A percentile compares a stretch with the other conserved stretches of the same genome.
Evolutionary conservation across 1,140 invertebrate species (phyloP).

Genomic region (Drosophila auraria): DNA sequence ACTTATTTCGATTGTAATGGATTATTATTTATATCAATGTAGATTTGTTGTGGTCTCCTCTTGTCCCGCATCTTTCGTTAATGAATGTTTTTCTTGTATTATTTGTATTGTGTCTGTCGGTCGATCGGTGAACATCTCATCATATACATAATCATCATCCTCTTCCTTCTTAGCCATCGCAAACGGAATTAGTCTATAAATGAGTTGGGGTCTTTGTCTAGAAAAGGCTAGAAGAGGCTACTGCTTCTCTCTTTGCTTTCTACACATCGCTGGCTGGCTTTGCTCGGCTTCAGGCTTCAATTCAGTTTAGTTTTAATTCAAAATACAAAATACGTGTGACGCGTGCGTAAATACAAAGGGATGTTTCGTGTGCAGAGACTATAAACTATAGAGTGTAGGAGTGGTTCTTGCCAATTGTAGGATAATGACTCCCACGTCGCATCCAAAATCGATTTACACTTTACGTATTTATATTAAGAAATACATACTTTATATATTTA

Average conservation of each 20-base stretch:
- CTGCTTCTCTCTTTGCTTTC: slow-evolving; percentile 21
- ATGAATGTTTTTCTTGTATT: slow-evolving; percentile 35
- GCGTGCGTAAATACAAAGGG: slow-evolving; percentile 49
- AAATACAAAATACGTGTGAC: slow-evolving; percentile 45
- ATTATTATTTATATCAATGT: slow-evolving; percentile 55
- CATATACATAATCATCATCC: slow-evolving; percentile 45
- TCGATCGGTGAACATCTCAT: slow-evolving; percentile 51
- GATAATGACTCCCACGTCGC: slow-evolving; percentile 20
- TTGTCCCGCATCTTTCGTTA: slow-evolving; percentile 51
- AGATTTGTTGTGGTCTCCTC: slow-evolving; percentile 51
- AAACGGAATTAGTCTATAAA: slow-evolving; percentile 67
- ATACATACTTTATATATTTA: slow-evolving; percentile 54
- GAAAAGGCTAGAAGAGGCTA: slow-evolving; percentile 11
- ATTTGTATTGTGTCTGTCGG: slow-evolving; percentile 18
- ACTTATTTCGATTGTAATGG: slow-evolving; percentile 74
- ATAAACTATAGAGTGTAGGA: slow-evolving; percentile 44
- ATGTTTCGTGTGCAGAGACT: slow-evolving; percentile 35
- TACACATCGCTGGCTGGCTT: slow-evolving; percentile 23
- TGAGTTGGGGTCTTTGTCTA: slow-evolving; percentile 33
- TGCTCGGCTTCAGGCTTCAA: slow-evolving; percentile 26
- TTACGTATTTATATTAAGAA: slow-evolving; percentile 50
- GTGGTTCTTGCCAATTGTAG: slow-evolving; percentile 19
- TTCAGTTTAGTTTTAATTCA: slow-evolving; percentile 42
- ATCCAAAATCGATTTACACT: slow-evolving; percentile 42
- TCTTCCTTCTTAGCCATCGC: slow-evolving; percentile 27